phyloP scores from a whole-genome alignment of 2,113 vertebrate genomes.

The Corythornis madagascariensis region DNA sequence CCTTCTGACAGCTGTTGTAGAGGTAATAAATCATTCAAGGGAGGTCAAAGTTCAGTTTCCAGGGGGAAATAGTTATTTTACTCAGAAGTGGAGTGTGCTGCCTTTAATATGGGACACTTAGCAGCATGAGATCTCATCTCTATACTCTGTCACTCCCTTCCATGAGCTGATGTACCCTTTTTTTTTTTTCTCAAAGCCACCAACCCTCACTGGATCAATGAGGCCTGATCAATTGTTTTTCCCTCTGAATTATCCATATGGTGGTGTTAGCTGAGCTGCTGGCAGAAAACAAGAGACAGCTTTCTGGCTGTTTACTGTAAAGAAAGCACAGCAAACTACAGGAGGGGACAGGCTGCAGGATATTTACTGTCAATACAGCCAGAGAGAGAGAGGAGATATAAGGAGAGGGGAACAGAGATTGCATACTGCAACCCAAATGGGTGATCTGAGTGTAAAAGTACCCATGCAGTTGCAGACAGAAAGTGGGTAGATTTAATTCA shows the following conservation, averaged over 20 bases:
- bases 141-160: not conserved
- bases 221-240: constrained; percentile 40
- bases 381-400: constrained; percentile 33
- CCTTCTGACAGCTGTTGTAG: not conserved
- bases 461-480: not conserved
- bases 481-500: not conserved
- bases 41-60: constrained; percentile 1
- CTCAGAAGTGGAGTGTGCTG: not conserved
- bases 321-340: constrained; percentile 59
- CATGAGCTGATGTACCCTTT: not conserved
- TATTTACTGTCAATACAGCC: constrained; percentile 76
- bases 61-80: not conserved
- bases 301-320: constrained; percentile 73
- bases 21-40: not conserved
- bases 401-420: constrained; percentile 8
- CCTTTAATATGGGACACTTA: not conserved
- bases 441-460: not conserved
- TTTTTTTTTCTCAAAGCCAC: constrained; percentile 8
- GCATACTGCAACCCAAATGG: not conserved
- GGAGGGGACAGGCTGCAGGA: constrained; percentile 44
- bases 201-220: constrained; percentile 38
- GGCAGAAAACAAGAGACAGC: constrained; percentile 32
- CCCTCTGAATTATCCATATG: constrained; percentile 23
- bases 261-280: constrained; percentile 45
- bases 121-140: not conserved